Evolutionary conservation across 2,113 vertebrate genomes (phyloP), one percentile per base, ranked within the genome.

Genomic region (Scalopus aquaticus): DNA sequence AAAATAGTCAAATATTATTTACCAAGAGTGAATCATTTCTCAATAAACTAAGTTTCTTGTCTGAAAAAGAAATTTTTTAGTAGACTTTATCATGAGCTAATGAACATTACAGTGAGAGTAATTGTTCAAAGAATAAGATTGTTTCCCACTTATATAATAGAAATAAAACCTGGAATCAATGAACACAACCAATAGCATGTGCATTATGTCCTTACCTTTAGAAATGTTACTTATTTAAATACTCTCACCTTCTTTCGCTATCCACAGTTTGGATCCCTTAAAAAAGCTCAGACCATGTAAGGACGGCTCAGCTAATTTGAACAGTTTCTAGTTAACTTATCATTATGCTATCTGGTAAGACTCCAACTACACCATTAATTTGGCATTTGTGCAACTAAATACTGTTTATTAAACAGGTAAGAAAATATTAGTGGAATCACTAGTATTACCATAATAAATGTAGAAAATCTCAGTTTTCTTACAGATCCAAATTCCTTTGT

Each of bases 151-250:
- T 74, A 58, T 72, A 62, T 64, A 93, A 28, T 32, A 87, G 17
- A 96, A 95, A 74, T 94, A 64, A 94, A 89, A 78, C 46, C 10
- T 80, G 1, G 20, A 73, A 73, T 77, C 46, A 70, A 54, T 78
- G 64, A 79, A 90, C 42, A 76, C 79, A 83, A 82, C 30, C 72
- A 62, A 10, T 2, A 69, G 1, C 10, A 32, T 16, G 37, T 87
- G 2, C 20, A 70, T 35, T 73, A 12, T 44, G 30, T 77, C 46
- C 9, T 87, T 74, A 35, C 39, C 42, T 94, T 82, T 73, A 85
- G 12, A 93, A 73, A 58, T 54, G 17, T 20, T 85, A 11, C 39
- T 46, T 37, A 77, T 86, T 91, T 24, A 88, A 39, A 46, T 54
- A 44, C 2, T 51, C 10, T 79, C 13, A 58, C 19, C 60, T 77